Percentiles rank a stretch among this genome's conserved stretches.
Evolutionary conservation across 2,113 vertebrate genomes (phyloP).

Genomic region (Aleadryas rufinucha): DNA sequence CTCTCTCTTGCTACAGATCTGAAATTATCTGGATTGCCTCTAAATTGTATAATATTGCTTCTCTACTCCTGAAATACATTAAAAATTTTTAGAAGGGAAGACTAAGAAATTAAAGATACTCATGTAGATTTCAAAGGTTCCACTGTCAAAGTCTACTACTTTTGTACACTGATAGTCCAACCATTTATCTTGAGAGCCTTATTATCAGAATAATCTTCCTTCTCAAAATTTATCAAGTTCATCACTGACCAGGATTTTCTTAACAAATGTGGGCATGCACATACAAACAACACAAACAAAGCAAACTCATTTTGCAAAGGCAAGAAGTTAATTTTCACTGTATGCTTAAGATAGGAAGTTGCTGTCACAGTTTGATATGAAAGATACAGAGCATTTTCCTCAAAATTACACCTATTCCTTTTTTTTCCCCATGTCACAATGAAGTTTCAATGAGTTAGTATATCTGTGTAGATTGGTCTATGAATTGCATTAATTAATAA

Average conservation of each 20-base stretch:
- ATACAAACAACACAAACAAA: not conserved
- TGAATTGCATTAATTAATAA: not conserved
- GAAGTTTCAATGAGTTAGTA: not conserved
- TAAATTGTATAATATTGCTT: not conserved
- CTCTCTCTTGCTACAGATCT: not conserved
- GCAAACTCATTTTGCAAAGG: not conserved
- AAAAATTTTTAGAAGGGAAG: not conserved
- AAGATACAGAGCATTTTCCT: not conserved
- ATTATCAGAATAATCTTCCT: not conserved
- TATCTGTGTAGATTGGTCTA: not conserved
- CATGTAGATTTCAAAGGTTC: not conserved
- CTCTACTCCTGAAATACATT: not conserved
- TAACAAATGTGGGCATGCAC: not conserved
- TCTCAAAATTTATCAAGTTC: not conserved
- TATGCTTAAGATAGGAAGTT: not conserved
- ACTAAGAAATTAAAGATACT: not conserved
- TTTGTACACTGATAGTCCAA: not conserved
- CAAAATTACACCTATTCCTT: not conserved
- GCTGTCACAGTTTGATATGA: not conserved
- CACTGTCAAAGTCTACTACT: not conserved
- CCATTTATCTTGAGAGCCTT: not conserved
- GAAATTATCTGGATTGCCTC: not conserved
- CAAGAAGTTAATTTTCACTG: not conserved
- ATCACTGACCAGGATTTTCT: not conserved
- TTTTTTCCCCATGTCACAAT: not conserved